Evolutionary conservation across 2,797 vertebrate species (phyloP), one percentile per base, ranked within the genome.

Genomic region (Ispidina picta): DNA sequence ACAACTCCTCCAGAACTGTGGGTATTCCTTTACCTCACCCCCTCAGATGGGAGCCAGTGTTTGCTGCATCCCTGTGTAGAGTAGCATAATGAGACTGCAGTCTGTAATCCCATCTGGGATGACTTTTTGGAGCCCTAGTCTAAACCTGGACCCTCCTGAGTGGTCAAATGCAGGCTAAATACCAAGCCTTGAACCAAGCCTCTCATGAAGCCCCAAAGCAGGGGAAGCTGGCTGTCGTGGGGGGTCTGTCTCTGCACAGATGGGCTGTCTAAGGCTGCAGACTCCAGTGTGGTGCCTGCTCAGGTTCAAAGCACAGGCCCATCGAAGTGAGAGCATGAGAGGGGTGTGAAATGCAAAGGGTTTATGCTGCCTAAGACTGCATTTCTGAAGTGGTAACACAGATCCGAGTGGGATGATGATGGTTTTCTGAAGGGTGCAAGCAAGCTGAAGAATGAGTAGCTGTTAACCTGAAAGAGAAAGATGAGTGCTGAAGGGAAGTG

Each of bases 391-490:
- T 37, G 83, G 60, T 33, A 94, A 22, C 68, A 20, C 82, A 90
- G 81, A 44, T 74, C 76, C 48, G 88, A 94, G 88, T 80, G 84
- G 92, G 92, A 77, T 66, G 82, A 43, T 65, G 55, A 37, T 37
- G 35, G 76, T 20, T 83, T 87, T 90, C 84, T 83, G 81, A 85
- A 80, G 72, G 11, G 58, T 82, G 78, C 69, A 69, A 66, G 81
- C 58, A 87, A 74, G 54, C 69, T 68, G 54, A 0, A 18, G 72
- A 70, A 71, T 33, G 51, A 60, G 39, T 91, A 72, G 66, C 56
- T 90, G 86, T 62, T 88, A 64, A 74, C n/a, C 56, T 79, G 66
- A 86, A 94, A 88, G 66, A 86, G 81, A 80, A 91, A 63, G 66
- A 86, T 39, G 46, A 81, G 46, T 49, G 44, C 46, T 76, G 52